These are phyloP conservation scores for Hyles lineata DNA, from an alignment of 2,888 invertebrate species.

Conservation along the genomic window DNA sequence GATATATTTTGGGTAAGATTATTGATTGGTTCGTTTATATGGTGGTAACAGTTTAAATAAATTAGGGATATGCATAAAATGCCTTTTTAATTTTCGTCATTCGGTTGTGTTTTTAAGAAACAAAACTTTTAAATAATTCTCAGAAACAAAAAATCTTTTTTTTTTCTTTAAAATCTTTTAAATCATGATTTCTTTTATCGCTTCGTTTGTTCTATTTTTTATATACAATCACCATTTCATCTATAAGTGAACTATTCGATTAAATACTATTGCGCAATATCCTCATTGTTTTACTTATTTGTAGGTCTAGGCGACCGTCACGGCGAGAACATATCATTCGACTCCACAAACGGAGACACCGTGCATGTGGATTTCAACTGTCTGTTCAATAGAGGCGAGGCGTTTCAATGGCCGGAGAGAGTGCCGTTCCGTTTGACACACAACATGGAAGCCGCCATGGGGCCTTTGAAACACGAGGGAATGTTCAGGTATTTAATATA, in stretches of 20 bases:
- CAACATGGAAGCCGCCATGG: slow-evolving; percentile 98
- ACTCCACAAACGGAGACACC: slow-evolving; percentile 95
- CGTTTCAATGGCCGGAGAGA: slow-evolving; percentile 94
- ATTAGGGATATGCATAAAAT: too few species aligned
- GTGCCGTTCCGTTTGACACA: slow-evolving; percentile 98
- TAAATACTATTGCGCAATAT: not conserved
- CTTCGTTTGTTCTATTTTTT: too few species aligned
- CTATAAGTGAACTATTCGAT: not conserved
- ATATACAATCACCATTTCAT: too few species aligned
- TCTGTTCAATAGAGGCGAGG: slow-evolving; percentile 96
- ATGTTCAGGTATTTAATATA: slow-evolving; percentile 86
- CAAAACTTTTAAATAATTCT: too few species aligned
- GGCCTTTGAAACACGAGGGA: slow-evolving; percentile 96
- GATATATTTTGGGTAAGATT: slow-evolving; percentile 90
- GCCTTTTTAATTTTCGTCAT: too few species aligned
- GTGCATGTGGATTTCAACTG: slow-evolving; percentile 99
- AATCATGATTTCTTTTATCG: too few species aligned
- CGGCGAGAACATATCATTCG: slow-evolving; percentile 97
- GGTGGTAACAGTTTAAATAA: too few species aligned
- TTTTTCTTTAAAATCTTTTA: too few species aligned
- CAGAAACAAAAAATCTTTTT: too few species aligned
- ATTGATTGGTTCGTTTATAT: too few species aligned
- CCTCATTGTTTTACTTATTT: slow-evolving; percentile 1
- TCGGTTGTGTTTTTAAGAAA: not conserved
- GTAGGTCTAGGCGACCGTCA: slow-evolving; percentile 97